Percentiles rank a stretch among this genome's conserved stretches.
Evolutionary conservation across 2,888 invertebrate genomes (phyloP).

Genomic region (Philereme vetulata): DNA sequence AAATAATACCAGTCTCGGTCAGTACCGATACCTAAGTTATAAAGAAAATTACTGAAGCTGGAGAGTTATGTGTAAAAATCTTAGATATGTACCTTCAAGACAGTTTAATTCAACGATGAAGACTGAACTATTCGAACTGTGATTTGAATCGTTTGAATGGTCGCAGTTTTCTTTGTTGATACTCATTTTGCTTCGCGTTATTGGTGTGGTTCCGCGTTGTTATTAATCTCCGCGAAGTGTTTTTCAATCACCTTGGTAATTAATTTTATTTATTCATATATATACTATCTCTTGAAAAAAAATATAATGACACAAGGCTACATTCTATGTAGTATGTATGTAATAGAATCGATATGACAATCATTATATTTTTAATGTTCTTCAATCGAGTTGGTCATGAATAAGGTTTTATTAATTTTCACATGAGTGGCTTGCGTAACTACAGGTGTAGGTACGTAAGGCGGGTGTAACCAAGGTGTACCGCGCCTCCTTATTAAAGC

Average conservation of each 20-base stretch:
- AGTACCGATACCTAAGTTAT: too few species aligned
- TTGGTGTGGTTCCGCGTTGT: not conserved
- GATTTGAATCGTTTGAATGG: slow-evolving; percentile 43
- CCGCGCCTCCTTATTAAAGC: too few species aligned
- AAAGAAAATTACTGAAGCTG: too few species aligned
- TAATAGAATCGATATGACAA: not conserved
- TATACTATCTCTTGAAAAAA: slow-evolving; percentile 4
- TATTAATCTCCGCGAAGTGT: slow-evolving; percentile 25
- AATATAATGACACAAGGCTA: slow-evolving; percentile 8
- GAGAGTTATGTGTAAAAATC: too few species aligned
- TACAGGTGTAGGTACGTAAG: too few species aligned
- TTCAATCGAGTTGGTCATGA: slow-evolving; percentile 11
- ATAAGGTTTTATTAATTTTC: slow-evolving; percentile 3
- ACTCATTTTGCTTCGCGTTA: slow-evolving; percentile 25
- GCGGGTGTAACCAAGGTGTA: too few species aligned
- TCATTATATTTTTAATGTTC: not conserved
- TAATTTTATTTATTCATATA: slow-evolving; percentile 54
- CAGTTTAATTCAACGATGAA: slow-evolving; percentile 51
- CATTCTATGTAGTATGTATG: not conserved
- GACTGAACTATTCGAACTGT: slow-evolving; percentile 45
- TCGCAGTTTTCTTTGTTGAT: slow-evolving; percentile 39
- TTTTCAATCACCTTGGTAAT: slow-evolving; percentile 56
- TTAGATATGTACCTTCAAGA: slow-evolving; percentile 43
- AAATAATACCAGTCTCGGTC: too few species aligned
- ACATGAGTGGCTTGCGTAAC: too few species aligned